phyloP scores from a whole-genome alignment of 2,113 vertebrate species.

The Argyrosomus japonicus region DNA sequence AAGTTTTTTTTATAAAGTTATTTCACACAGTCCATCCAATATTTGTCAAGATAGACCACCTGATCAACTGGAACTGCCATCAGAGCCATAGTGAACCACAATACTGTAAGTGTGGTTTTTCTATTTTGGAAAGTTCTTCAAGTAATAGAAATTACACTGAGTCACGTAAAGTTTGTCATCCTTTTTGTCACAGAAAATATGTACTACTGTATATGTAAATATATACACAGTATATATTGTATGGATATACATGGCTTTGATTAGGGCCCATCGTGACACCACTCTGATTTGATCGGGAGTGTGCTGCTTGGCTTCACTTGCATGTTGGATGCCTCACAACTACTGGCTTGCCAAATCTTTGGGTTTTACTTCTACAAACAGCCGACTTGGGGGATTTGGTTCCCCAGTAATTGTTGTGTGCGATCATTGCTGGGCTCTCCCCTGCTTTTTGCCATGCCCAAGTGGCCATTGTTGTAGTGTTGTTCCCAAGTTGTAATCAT shows the following conservation, averaged over 20 bases:
- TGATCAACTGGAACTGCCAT: neutral
- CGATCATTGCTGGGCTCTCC: conserved; percentile 73
- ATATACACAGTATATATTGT: neutral
- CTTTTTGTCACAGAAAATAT: neutral
- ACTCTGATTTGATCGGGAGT: conserved; percentile 72
- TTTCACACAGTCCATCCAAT: neutral
- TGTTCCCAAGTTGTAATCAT: conserved; percentile 74
- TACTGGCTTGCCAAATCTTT: conserved; percentile 69
- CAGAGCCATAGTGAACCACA: neutral
- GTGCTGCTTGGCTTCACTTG: conserved; percentile 64
- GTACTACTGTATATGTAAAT: neutral
- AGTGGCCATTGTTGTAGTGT: conserved; percentile 67
- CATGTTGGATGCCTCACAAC: conserved; percentile 64
- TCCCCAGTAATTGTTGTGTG: conserved; percentile 70
- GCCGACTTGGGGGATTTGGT: conserved; percentile 71
- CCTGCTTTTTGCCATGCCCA: conserved; percentile 66
- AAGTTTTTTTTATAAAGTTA: neutral
- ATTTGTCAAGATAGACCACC: neutral
- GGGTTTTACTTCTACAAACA: conserved; percentile 71
- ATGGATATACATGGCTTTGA: conserved; percentile 63
- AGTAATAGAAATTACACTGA: neutral
- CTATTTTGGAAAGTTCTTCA: neutral
- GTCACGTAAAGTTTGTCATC: conserved; percentile 11
- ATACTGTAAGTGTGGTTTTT: neutral
- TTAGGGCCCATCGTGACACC: conserved; percentile 68